Conservation (phyloP, 92 coral and sea anemone genomes). For the Porites divaricata region DNA sequence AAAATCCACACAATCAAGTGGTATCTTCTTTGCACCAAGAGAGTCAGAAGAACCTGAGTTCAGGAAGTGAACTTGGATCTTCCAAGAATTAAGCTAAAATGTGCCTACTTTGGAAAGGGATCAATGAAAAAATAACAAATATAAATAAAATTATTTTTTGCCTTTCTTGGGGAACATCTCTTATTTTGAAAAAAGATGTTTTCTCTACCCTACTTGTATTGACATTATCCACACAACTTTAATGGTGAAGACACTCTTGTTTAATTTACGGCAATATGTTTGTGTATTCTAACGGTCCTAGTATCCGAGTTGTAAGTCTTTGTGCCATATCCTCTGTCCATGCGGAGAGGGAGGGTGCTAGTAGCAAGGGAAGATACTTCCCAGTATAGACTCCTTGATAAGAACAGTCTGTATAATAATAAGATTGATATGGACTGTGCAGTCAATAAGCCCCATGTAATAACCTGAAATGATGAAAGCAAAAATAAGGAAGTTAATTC, state of each 20-base stretch:
- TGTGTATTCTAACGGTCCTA: slow-evolving; percentile 83
- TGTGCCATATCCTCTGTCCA: slow-evolving; percentile 85
- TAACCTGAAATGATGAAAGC: slow-evolving; percentile 61
- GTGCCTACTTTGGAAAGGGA: neutral
- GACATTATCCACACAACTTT: neutral
- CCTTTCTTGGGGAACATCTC: neutral
- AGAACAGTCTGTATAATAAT: slow-evolving; percentile 85
- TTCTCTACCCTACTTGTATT: neutral
- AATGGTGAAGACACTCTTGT: too few species aligned
- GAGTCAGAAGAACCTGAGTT: too few species aligned
- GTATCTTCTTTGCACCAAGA: too few species aligned
- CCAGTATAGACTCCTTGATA: slow-evolving; percentile 98
- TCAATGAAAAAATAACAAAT: neutral
- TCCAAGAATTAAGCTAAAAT: neutral
- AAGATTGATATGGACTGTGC: slow-evolving; percentile 85
- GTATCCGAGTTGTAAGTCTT: slow-evolving; percentile 83
- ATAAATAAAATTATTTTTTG: neutral
- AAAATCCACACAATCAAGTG: too few species aligned
- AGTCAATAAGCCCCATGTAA: slow-evolving; percentile 84
- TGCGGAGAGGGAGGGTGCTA: slow-evolving; percentile 87
- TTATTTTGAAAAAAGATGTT: neutral
- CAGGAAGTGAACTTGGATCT: too few species aligned
- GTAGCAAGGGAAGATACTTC: slow-evolving; percentile 95
- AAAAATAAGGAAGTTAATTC: neutral
- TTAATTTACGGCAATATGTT: slow-evolving; percentile 75